Evolutionary conservation across 2,888 invertebrate genomes (phyloP), one percentile per base, ranked within the genome.

Genomic region (Caenorhabditis sp.): DNA sequence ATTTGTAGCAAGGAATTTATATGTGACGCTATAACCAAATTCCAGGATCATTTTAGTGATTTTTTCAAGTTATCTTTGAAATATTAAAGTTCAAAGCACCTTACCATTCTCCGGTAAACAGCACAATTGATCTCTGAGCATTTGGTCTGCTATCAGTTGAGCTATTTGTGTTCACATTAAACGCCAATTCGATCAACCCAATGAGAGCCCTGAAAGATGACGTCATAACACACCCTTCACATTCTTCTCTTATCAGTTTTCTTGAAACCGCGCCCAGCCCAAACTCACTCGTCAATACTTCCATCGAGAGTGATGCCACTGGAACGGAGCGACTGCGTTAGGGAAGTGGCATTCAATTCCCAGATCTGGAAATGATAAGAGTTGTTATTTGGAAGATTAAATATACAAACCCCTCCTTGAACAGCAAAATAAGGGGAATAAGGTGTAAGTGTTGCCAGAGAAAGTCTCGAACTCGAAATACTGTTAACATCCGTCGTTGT

Each of bases 21-120:
- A n/a, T n/a, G n/a, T n/a, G n/a, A n/a, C n/a, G n/a, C n/a, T n/a
- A n/a, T n/a, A n/a, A n/a, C n/a, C n/a, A n/a, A n/a, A n/a, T n/a
- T n/a, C n/a, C n/a, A n/a, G n/a, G n/a, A n/a, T n/a, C n/a, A n/a
- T n/a, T n/a, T n/a, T n/a, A n/a, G n/a, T n/a, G n/a, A n/a, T n/a
- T n/a, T n/a, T n/a, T n/a, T n/a, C n/a, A n/a, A n/a, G n/a, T n/a
- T n/a, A n/a, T n/a, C n/a, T n/a, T n/a, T n/a, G n/a, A n/a, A n/a
- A n/a, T n/a, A n/a, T n/a, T n/a, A n/a, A n/a, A n/a, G n/a, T n/a
- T n/a, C n/a, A n/a, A n/a, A n/a, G n/a, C n/a, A n/a, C n/a, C 48
- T 56, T 7, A 66, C 66, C 66, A 66, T 30, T 66, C 66, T 0
- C 48, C 66, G 1, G 66, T 66, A 8, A 66, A 4, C 9, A 66